Evolutionary conservation across 2,888 invertebrate genomes (phyloP), one percentile per base, ranked within the genome.

Genomic region (Emesis russula): DNA sequence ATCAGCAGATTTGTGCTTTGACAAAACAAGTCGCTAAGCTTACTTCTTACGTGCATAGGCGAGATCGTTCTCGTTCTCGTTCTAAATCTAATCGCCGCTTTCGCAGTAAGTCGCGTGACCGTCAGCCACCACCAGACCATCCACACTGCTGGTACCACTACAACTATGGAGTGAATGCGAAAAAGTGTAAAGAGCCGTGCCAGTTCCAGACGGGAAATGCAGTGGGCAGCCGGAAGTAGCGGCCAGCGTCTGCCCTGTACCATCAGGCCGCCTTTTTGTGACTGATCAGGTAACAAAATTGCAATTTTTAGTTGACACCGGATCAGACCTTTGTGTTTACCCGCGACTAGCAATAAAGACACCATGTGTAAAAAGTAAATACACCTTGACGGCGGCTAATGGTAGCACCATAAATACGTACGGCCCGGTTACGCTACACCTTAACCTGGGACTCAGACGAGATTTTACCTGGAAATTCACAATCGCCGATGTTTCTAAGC

Each of bases 341-440:
- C 94, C 94, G 0, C 89, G 91, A 7, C 81, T 78, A 7, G 71
- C 84, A 13, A 25, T 63, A 0, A 84, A 74, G 74, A 76, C 58
- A 79, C 86, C 86, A 53, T 80, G 84, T 70, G 5, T n/a, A 6
- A 84, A 89, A 25, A 81, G 93, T 6, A 73, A 85, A 15, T 97
- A 95, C 75, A 81, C 91, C 13, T 81, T 96, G 0, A 87, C 78
- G 15, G 97, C 96, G 18, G 96, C 96, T 0, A 97, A 97, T 74
- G 93, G 93, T 1, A 91, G 95, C 0, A 33, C 78, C 0, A 97
- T 97, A 3, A 68, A 88, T 25, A 92, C 94, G 0, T 94, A 91
- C 74, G 92, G 94, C 2, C 66, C 53, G 1, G 36, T 86, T 31
- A 63, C 77, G 7, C 70, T 92, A 3, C 66, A 78, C 0, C 36